These are phyloP conservation scores for Ophioninae sp. DNA, from an alignment of 2,888 invertebrate genomes.

Conservation along the genomic window DNA sequence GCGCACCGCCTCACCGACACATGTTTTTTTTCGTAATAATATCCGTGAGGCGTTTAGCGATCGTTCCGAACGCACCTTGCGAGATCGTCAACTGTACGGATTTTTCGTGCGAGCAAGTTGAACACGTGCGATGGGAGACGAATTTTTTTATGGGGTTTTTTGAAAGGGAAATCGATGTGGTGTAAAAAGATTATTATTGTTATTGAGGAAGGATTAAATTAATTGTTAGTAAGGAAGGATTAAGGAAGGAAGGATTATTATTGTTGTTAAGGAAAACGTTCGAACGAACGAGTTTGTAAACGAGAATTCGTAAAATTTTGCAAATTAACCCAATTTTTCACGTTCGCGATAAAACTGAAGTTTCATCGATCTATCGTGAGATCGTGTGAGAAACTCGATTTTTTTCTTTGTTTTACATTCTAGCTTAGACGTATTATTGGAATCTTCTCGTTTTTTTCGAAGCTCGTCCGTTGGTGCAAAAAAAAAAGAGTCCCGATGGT, in stretches of 20 bases:
- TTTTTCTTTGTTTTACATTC: background rate
- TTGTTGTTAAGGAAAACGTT: background rate
- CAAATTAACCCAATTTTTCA: background rate
- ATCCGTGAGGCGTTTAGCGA: slow-evolving; percentile 36
- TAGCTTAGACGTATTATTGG: background rate
- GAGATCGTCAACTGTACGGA: slow-evolving; percentile 39
- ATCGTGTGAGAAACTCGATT: background rate
- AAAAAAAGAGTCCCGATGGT: background rate
- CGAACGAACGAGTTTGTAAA: background rate
- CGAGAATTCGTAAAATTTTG: background rate
- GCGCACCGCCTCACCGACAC: slow-evolving; percentile 14
- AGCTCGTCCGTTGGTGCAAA: background rate
- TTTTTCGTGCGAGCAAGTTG: slow-evolving; percentile 41
- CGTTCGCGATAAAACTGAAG: background rate
- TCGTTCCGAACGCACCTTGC: background rate
- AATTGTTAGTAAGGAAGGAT: too few species aligned
- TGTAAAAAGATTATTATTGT: too few species aligned
- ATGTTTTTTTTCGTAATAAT: slow-evolving; percentile 29
- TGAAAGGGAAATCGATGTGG: too few species aligned
- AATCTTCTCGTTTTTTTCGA: background rate
- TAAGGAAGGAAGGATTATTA: too few species aligned
- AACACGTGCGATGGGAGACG: slow-evolving; percentile 17
- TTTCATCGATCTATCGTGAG: too few species aligned
- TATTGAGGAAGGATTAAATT: background rate
- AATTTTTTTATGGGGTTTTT: background rate